Base-by-base conservation (phyloP, 2,797 vertebrate species). In the Characodon lateralis region DNA sequence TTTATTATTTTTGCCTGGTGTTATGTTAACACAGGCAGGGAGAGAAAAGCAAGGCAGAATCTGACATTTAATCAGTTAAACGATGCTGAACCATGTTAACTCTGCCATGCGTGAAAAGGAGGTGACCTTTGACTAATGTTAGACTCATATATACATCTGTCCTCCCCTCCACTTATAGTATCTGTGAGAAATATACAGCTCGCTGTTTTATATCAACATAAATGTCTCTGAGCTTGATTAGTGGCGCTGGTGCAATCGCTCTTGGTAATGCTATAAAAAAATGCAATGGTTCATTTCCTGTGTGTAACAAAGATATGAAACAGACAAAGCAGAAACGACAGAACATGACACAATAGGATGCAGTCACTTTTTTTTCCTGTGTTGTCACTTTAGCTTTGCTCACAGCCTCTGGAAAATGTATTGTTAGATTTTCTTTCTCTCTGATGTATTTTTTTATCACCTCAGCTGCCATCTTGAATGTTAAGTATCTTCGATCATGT, bases 391-490 rank as follows among this genome's bases (percentile, higher is more conserved):
- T 76, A 83, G 85, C 87, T 91, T 69, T 85, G 88, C 88, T 85
- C 82, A 77, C 87, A 75, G 87, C 83, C 82, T 89, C 87, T 89
- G 88, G 86, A 87, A 89, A 89, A 88, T 74, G 78, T 92, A 83
- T 82, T 90, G 78, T 90, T 84, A 22, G 61, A 58, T 83, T 90
- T 84, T 85, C 89, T 85, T 84, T 69, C 79, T 87, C 72, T 84
- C 78, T 82, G 87, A 79, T 88, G 90, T 92, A 76, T 92, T 89
- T 92, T 89, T 72, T 72, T 61, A 73, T 88, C 87, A 80, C 86
- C 88, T 91, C 85, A 53, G 89, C 92, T 87, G 91, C 90, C 90
- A 81, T 91, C 89, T 85, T 93, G 91, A 92, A 94, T 90, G 91
- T 90, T 81, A 84, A 80, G 91, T 92, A 89, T 87, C 87, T 92